Evolutionary conservation across 2,113 vertebrate genomes (phyloP).

Genomic region (Rhinichthys klamathensis): DNA sequence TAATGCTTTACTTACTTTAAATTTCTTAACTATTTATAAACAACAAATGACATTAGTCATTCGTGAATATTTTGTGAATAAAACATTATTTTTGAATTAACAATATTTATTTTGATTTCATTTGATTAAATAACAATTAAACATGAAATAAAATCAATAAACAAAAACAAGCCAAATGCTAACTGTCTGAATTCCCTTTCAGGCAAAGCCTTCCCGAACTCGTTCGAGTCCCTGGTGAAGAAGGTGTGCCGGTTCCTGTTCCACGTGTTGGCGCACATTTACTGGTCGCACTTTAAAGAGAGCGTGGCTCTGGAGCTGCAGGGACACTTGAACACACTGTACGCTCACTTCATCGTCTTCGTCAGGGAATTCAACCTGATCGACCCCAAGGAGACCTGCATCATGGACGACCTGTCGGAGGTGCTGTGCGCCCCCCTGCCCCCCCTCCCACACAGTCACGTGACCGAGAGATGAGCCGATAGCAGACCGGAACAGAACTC

Average conservation of each 20-base stretch:
- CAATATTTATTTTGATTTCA: no score
- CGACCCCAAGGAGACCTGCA: constrained; percentile 96
- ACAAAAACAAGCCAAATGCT: no score
- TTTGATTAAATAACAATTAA: no score
- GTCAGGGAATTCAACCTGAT: constrained; percentile 98
- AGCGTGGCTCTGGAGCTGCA: constrained; percentile 95
- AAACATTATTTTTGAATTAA: no score
- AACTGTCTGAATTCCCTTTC: constrained; percentile 36
- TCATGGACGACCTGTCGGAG: constrained; percentile 98
- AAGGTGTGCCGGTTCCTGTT: constrained; percentile 97
- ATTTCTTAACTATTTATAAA: no score
- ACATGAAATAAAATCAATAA: no score
- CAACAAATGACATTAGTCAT: no score
- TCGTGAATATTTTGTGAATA: no score
- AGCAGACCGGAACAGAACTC: constrained; percentile 18
- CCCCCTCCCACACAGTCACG: constrained; percentile 90
- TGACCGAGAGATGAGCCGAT: constrained; percentile 95
- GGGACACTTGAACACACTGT: constrained; percentile 97
- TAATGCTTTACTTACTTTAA: no score
- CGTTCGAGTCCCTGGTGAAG: constrained; percentile 95
- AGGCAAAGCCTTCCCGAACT: constrained; percentile 97
- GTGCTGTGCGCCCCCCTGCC: constrained; percentile 86
- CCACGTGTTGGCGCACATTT: constrained; percentile 98
- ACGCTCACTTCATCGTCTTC: constrained; percentile 97
- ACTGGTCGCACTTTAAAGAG: constrained; percentile 98